Percentiles rank a stretch among this genome's conserved stretches.
Conservation (phyloP, 1,140 invertebrate genomes). For the Drosophila fuyamai region DNA sequence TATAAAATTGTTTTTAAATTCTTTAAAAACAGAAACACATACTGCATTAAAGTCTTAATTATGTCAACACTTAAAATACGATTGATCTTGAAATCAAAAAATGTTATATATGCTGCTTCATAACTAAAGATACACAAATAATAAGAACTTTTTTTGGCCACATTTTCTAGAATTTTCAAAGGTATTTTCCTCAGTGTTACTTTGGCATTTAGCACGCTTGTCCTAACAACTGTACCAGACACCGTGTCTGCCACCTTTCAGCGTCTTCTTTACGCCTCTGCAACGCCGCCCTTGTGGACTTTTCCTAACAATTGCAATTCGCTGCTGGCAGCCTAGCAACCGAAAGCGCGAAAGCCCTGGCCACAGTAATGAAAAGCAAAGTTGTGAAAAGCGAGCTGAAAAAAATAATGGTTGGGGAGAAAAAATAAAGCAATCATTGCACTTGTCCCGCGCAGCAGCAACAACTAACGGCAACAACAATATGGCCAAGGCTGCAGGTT, state of each 20-base stretch:
- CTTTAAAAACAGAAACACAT: too few species aligned
- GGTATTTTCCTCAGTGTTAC: background rate
- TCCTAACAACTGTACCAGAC: slow-evolving; percentile 51
- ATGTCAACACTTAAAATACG: too few species aligned
- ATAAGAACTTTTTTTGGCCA: too few species aligned
- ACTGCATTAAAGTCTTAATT: too few species aligned
- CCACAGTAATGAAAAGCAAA: slow-evolving; percentile 68
- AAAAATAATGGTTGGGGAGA: slow-evolving; percentile 10
- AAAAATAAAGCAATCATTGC: slow-evolving; percentile 76
- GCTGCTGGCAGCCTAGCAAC: slow-evolving; percentile 70
- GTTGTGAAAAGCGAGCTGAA: slow-evolving; percentile 52
- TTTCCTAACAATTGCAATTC: slow-evolving; percentile 51
- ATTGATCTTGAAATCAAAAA: too few species aligned
- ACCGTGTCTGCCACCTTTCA: slow-evolving; percentile 46
- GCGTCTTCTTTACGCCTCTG: slow-evolving; percentile 19
- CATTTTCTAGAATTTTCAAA: background rate
- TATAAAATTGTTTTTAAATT: too few species aligned
- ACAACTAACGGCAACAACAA: slow-evolving; percentile 29
- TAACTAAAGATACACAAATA: too few species aligned
- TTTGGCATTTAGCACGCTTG: slow-evolving; percentile 17
- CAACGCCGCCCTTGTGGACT: slow-evolving; percentile 39
- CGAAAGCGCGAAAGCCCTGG: slow-evolving; percentile 32
- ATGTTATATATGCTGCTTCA: too few species aligned
- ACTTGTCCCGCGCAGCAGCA: slow-evolving; percentile 58
- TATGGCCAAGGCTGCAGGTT: slow-evolving; percentile 45